Evolutionary conservation across 2,113 vertebrate genomes (phyloP), one percentile per base, ranked within the genome.

Genomic region (Menura novaehollandiae): DNA sequence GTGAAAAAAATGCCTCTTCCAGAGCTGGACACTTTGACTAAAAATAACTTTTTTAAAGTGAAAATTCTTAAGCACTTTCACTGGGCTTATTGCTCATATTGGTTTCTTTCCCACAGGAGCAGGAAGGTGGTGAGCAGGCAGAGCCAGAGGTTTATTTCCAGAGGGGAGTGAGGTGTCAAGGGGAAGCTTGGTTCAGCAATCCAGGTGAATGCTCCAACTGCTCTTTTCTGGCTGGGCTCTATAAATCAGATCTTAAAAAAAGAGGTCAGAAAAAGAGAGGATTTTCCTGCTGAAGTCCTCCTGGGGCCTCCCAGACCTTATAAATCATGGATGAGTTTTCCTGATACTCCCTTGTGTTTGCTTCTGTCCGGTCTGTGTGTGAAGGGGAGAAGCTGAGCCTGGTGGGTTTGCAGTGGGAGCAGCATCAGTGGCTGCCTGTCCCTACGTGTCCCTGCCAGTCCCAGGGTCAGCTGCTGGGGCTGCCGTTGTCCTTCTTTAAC

Each of bases 311-410:
- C 35, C 66, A 80, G 56, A 41, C 51, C 11, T 63, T 33, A 55
- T 62, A 76, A 77, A 73, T 79, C 41, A 15, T 11, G 7, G 53
- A 14, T 79, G 49, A 46, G 13, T 90, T 78, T 89, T 86, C 64
- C 41, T 0, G 1, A 3, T 84, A 26, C 26, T 89, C 33, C 35
- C 43, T 59, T 43, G 35, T 46, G 55, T 71, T 80, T 86, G 51
- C 20, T 49, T 27, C 15, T 37, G 6, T 35, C 75, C 63, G 68
- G 62, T n/a, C 53, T 76, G 37, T 68, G 22, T 37, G 4, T 3
- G 8, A 41, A 2, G 6, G 10, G 30, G 28, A 74, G 49, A 62
- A 76, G 55, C 80, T 0, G 0, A 74, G 15, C 20, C 2, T 4
- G 16, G 41, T 77, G 63, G 8, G 15, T 85, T 89, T 89, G 74